Conservation (phyloP, 2,113 vertebrate species). For the Bubo scandiacus region DNA sequence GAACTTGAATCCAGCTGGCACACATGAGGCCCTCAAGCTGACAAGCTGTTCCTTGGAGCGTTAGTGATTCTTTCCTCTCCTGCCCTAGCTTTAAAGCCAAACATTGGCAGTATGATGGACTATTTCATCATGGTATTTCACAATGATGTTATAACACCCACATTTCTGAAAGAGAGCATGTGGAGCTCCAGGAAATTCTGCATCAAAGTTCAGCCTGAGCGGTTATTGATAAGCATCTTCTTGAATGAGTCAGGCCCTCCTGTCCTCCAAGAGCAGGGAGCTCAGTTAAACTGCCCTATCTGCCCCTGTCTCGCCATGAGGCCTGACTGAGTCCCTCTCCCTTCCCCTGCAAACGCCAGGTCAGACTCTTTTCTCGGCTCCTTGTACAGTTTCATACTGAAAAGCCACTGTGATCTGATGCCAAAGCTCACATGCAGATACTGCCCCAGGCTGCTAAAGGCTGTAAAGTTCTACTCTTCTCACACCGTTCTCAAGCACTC, state of each 20-base stretch:
- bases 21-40: neutral
- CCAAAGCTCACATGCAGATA: neutral
- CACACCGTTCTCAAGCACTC: neutral
- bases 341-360: neutral
- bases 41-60: constrained; percentile 43
- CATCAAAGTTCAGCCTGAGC: neutral
- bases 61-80: constrained; percentile 24
- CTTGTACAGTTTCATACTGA: neutral
- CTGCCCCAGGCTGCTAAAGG: neutral
- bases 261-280: neutral
- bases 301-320: rapidly evolving
- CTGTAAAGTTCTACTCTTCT: neutral
- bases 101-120: neutral
- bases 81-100: neutral
- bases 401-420: neutral
- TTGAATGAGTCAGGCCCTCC: neutral
- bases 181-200: neutral
- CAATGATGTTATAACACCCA: neutral
- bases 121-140: neutral
- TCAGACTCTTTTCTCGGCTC: neutral
- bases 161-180: rapidly evolving
- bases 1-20: constrained; percentile 49
- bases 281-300: neutral
- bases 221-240: neutral
- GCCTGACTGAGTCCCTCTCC: neutral